Percentiles rank a stretch among this genome's conserved stretches.
phyloP scores from a whole-genome alignment of 2,888 invertebrate species.

The Ennomos erosarius region DNA sequence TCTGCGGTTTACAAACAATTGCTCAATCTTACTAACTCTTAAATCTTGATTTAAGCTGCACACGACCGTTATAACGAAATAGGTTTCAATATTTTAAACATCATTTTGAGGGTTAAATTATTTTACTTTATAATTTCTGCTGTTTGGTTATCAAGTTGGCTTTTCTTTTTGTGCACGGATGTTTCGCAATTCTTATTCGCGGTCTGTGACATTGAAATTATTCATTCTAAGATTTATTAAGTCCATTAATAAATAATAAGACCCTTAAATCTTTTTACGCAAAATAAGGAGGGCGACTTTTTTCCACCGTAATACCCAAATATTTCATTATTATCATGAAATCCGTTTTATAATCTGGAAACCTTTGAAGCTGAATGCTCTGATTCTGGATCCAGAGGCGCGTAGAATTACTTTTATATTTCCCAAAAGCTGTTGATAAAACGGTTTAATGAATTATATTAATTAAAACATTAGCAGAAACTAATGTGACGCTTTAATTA shows the following conservation, averaged over 20 bases:
- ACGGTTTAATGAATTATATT: background rate
- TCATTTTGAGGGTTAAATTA: background rate
- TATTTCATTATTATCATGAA: slow-evolving; percentile 32
- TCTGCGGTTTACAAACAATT: slow-evolving; percentile 15
- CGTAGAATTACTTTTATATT: slow-evolving; percentile 1
- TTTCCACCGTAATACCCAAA: slow-evolving; percentile 20
- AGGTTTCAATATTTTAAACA: too few species aligned
- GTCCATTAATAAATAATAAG: slow-evolving; percentile 44
- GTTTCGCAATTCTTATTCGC: slow-evolving; percentile 24
- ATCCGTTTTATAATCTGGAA: slow-evolving; percentile 29
- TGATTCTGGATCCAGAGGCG: background rate
- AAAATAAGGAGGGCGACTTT: slow-evolving; percentile 26
- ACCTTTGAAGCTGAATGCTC: slow-evolving; percentile 5
- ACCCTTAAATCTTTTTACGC: slow-evolving; percentile 39
- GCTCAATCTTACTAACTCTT: background rate
- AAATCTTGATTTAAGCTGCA: slow-evolving; percentile 11
- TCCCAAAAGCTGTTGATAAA: slow-evolving; percentile 8
- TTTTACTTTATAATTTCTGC: slow-evolving; percentile 9
- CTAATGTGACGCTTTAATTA: slow-evolving; percentile 7
- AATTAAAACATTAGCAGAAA: too few species aligned
- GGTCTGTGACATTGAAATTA: slow-evolving; percentile 27
- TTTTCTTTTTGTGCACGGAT: slow-evolving; percentile 11
- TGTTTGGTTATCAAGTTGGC: slow-evolving; percentile 18
- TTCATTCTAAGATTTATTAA: slow-evolving; percentile 40
- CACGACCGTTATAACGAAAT: too few species aligned